These are phyloP conservation scores for Mustelus asterias DNA, from an alignment of 2,113 vertebrate genomes.

Conservation along the genomic window DNA sequence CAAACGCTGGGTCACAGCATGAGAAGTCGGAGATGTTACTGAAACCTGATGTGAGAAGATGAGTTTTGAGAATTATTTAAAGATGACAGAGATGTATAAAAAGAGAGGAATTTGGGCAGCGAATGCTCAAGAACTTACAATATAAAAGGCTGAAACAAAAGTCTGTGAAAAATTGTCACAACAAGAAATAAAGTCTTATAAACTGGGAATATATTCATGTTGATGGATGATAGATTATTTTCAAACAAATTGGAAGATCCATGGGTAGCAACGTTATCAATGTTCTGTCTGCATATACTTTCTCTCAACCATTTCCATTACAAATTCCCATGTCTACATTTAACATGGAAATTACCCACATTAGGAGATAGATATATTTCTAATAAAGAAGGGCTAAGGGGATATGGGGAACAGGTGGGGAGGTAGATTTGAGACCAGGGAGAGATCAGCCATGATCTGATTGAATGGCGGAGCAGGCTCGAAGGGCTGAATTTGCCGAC, in stretches of 20 bases:
- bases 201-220: neutral
- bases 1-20: neutral
- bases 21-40: neutral
- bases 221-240: neutral
- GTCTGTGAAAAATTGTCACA: neutral
- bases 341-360: neutral
- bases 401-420: no score
- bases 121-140: neutral
- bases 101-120: neutral
- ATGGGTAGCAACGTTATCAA: no score
- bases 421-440: no score
- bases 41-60: neutral
- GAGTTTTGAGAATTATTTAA: neutral
- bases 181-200: neutral
- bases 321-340: neutral
- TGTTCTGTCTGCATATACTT: neutral
- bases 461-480: no score
- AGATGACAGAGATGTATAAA: neutral
- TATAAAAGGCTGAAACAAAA: neutral
- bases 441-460: no score
- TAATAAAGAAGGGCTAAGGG: no score
- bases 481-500: no score
- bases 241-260: neutral
- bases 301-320: neutral
- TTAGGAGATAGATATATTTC: no score